Evolutionary conservation across 2,888 invertebrate species (phyloP).

Genomic region (Eupeodes latifasciatus): DNA sequence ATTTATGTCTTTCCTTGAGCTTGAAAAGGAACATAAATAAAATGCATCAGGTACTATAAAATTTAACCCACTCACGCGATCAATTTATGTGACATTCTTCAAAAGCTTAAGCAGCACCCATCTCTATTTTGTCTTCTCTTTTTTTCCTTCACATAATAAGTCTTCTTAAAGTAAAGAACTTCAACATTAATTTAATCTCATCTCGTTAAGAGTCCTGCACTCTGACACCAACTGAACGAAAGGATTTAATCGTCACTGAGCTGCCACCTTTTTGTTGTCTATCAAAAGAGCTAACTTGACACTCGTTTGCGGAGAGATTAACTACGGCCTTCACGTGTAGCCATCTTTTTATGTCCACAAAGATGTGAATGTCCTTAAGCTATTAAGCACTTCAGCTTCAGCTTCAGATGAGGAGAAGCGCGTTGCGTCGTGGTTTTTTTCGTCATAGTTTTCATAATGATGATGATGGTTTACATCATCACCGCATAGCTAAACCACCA

Average conservation of each 20-base stretch:
- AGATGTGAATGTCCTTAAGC: slow-evolving; percentile 58
- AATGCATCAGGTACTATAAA: background rate
- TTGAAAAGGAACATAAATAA: background rate
- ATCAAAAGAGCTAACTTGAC: slow-evolving; percentile 60
- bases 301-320: slow-evolving; percentile 67
- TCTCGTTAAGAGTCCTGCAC: slow-evolving; percentile 37
- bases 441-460: slow-evolving; percentile 38
- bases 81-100: slow-evolving; percentile 44
- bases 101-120: slow-evolving; percentile 36
- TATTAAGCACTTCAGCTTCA: slow-evolving; percentile 44
- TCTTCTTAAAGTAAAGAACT: background rate
- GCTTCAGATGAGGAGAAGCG: slow-evolving; percentile 12
- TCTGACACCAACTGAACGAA: slow-evolving; percentile 57
- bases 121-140: background rate
- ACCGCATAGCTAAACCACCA: slow-evolving; percentile 26
- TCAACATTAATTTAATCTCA: slow-evolving; percentile 25
- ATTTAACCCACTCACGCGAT: slow-evolving; percentile 35
- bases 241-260: slow-evolving; percentile 58
- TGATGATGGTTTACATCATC: slow-evolving; percentile 72
- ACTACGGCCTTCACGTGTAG: slow-evolving; percentile 59
- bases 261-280: slow-evolving; percentile 56
- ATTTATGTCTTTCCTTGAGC: slow-evolving; percentile 34
- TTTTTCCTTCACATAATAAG: background rate
- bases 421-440: slow-evolving; percentile 48
- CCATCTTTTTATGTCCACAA: slow-evolving; percentile 58